Conservation (phyloP, 2,888 invertebrate genomes). For the Hofmannophila pseudospretella region DNA sequence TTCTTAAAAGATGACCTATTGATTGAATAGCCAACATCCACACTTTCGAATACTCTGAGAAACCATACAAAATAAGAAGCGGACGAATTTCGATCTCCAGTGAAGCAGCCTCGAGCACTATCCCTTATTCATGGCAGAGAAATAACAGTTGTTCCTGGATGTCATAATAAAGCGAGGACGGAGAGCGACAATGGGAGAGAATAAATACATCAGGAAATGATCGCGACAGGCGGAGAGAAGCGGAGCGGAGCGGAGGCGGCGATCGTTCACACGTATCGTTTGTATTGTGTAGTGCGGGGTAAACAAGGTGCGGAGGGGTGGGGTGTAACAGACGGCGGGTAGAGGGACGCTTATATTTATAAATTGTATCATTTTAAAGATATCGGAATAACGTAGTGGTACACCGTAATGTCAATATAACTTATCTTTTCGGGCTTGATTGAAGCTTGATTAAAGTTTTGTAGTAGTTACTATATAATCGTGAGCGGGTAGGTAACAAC, state of each 20-base stretch:
- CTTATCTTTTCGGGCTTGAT: too few relatives aligned
- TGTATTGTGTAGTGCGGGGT: slow-evolving; percentile 2
- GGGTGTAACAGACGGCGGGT: background rate
- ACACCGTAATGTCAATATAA: too few relatives aligned
- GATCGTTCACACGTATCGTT: slow-evolving; percentile 2
- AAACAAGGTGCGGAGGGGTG: background rate
- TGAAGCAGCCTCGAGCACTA: background rate
- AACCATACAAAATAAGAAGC: background rate
- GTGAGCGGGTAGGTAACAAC: too few relatives aligned
- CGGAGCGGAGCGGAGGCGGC: background rate
- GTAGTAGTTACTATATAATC: too few relatives aligned
- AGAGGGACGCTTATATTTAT: too few relatives aligned
- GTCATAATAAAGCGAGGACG: slow-evolving; percentile 1
- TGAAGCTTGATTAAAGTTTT: too few relatives aligned
- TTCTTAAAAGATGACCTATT: too few relatives aligned
- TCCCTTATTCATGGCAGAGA: slow-evolving; percentile 4
- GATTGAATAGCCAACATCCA: too few relatives aligned
- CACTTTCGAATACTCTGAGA: too few relatives aligned
- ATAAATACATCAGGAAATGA: slow-evolving; percentile 2
- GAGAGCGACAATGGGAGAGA: slow-evolving; percentile 1
- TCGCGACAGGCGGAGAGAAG: background rate
- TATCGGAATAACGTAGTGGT: too few relatives aligned
- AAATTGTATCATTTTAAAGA: too few relatives aligned
- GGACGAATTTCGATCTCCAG: background rate
- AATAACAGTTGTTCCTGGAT: slow-evolving; percentile 1